Percentiles rank a stretch among this genome's conserved stretches.
These are phyloP conservation scores for Odontocerum albicorne DNA, from an alignment of 2,888 invertebrate species.

Conservation along the genomic window DNA sequence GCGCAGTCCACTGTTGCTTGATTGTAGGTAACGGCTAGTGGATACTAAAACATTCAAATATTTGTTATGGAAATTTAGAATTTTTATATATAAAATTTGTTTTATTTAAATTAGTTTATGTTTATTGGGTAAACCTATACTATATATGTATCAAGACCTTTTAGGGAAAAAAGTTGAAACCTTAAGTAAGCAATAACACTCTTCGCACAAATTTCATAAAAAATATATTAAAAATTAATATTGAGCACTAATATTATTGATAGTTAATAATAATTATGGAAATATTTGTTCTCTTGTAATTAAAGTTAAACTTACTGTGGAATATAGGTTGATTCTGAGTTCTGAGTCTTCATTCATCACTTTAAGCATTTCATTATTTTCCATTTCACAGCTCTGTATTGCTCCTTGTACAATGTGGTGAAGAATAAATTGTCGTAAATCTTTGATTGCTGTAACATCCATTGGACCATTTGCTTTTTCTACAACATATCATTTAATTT, in stretches of 20 bases:
- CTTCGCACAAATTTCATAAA: too few relatives aligned
- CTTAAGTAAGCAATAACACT: too few relatives aligned
- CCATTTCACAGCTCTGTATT: constrained; percentile 57
- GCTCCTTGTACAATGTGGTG: constrained; percentile 64
- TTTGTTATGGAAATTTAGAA: too few relatives aligned
- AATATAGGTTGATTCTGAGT: constrained; percentile 63
- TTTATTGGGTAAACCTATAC: too few relatives aligned
- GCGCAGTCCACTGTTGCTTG: constrained; percentile 70
- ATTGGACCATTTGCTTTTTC: constrained; percentile 5
- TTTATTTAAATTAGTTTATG: too few relatives aligned
- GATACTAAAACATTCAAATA: constrained; percentile 46
- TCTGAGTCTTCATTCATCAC: constrained; percentile 52
- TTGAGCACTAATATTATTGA: too few relatives aligned
- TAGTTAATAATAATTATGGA: too few relatives aligned
- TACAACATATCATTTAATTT: constrained; percentile 41
- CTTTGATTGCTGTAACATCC: constrained; percentile 62
- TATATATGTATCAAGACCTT: too few relatives aligned
- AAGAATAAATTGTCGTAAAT: constrained; percentile 60
- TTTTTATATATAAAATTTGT: too few relatives aligned
- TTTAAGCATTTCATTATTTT: constrained; percentile 55
- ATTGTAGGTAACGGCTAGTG: constrained; percentile 59
- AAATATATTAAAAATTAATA: too few relatives aligned
- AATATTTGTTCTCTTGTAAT: neutral
- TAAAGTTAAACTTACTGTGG: constrained; percentile 49
- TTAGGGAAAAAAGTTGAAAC: too few relatives aligned